A percentile compares a stretch with the other conserved stretches of the same genome.
These are phyloP conservation scores for Orycteropus afer DNA, from an alignment of 2,113 vertebrate genomes.

Conservation along the genomic window DNA sequence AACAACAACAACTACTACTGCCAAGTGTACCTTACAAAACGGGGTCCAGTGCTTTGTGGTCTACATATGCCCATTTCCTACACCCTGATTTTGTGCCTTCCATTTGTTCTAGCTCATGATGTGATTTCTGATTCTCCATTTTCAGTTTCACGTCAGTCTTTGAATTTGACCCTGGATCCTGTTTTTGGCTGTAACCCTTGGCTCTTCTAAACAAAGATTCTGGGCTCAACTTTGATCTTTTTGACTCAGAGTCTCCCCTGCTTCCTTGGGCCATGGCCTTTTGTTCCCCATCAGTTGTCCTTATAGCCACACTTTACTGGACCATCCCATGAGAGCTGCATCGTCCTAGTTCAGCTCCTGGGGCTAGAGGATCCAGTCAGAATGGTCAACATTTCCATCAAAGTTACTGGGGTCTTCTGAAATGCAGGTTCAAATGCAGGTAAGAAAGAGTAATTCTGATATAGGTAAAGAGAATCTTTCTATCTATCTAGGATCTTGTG, in stretches of 20 bases:
- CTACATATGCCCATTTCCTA: background rate
- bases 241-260: background rate
- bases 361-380: background rate
- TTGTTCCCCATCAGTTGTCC: background rate
- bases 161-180: background rate
- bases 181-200: background rate
- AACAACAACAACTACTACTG: too few relatives aligned
- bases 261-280: background rate
- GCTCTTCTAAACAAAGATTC: background rate
- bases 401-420: background rate
- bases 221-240: background rate
- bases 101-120: too few relatives aligned
- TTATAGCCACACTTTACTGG: background rate
- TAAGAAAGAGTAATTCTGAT: background rate
- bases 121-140: background rate
- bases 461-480: background rate
- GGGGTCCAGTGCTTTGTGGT: too few relatives aligned
- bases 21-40: background rate
- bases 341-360: background rate
- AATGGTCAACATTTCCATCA: background rate
- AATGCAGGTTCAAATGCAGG: background rate
- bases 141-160: background rate
- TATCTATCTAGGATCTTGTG: background rate
- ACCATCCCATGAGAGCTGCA: background rate
- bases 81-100: background rate